A percentile compares a stretch with the other conserved stretches of the same genome.
Evolutionary conservation across 2,797 vertebrate species (phyloP).

Genomic region (Tolypeutes matacus): DNA sequence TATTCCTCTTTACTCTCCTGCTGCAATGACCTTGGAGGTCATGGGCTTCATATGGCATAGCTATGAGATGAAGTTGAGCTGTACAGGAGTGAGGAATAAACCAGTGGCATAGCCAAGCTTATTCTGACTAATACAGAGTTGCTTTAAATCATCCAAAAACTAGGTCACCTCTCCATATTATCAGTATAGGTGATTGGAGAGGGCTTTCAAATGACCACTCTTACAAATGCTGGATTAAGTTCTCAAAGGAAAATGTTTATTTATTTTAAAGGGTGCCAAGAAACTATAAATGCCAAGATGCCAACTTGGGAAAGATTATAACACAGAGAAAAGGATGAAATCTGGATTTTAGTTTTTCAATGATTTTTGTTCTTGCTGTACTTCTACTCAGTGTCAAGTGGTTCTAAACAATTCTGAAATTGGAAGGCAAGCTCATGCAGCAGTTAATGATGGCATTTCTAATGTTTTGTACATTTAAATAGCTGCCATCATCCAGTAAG

Average conservation of each 20-base stretch:
- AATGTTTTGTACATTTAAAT: constrained; percentile 48
- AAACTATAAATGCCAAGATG: constrained; percentile 42
- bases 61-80: not conserved
- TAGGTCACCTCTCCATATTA: not conserved
- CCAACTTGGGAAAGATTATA: not conserved
- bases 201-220: constrained; percentile 44
- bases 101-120: not conserved
- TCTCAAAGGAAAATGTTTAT: constrained; percentile 52
- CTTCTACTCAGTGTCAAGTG: not conserved
- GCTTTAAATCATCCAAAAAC: constrained; percentile 45
- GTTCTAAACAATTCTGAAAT: constrained; percentile 51
- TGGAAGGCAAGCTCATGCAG: constrained; percentile 47
- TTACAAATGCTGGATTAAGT: constrained; percentile 2
- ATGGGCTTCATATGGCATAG: not conserved
- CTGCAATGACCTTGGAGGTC: not conserved
- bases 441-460: not conserved
- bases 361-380: constrained; percentile 33
- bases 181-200: constrained; percentile 34
- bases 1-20: not conserved
- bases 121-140: not conserved
- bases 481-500: constrained; percentile 31
- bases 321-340: not conserved
- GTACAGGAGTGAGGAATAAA: constrained; percentile 1
- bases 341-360: constrained; percentile 22
- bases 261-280: constrained; percentile 57